Conservation (phyloP, 2,113 vertebrate genomes). For the Noturus placidus region DNA sequence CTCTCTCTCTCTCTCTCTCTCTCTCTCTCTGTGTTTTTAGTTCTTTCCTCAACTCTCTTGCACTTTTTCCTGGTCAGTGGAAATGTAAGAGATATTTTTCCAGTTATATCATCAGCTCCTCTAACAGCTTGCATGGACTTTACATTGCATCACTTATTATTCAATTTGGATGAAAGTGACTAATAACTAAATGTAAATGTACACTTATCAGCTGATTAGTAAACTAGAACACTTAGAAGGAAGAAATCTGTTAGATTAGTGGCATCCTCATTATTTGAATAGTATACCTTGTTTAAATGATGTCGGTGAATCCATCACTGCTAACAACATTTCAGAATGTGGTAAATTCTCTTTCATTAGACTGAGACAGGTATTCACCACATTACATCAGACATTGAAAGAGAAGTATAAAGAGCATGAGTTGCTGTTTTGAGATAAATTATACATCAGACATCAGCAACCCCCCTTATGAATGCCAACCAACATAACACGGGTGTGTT, state of each 20-base stretch:
- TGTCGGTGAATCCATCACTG: not conserved
- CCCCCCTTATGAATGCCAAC: constrained; percentile 66
- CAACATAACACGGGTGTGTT: constrained; percentile 43
- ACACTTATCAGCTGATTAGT: not conserved
- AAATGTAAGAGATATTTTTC: not conserved
- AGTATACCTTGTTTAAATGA: not conserved
- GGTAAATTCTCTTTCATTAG: constrained; percentile 42
- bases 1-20: not conserved
- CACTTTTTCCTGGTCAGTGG: not conserved
- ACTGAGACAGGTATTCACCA: constrained; percentile 55
- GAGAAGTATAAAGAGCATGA: constrained; percentile 64
- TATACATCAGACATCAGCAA: constrained; percentile 77
- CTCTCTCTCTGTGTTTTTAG: not conserved
- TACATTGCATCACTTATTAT: not conserved
- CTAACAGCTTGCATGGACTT: not conserved
- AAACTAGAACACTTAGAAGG: no score
- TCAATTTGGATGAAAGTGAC: not conserved
- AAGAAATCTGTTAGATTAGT: not conserved
- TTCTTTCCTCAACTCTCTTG: not conserved
- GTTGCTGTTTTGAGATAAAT: constrained; percentile 80
- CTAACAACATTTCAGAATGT: constrained; percentile 3
- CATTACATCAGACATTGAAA: constrained; percentile 68
- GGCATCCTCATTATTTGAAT: not conserved
- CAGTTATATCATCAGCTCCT: not conserved
- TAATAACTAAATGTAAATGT: not conserved